Base-by-base conservation (phyloP, 2,797 vertebrate species). In the Hyperoplus lanceolatus region DNA sequence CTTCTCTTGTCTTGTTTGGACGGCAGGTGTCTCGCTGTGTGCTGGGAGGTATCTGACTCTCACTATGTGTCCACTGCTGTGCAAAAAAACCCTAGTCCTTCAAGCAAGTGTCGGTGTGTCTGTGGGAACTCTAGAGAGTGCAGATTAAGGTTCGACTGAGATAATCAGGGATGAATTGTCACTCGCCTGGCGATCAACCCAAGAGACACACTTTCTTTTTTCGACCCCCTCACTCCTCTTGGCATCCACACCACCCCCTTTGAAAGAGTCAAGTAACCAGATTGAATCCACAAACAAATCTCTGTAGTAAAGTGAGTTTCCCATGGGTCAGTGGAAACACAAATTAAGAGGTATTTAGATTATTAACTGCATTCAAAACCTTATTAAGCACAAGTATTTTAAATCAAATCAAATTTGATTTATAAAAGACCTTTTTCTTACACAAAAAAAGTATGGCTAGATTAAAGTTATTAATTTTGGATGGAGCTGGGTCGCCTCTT, bases 11-110 rank as follows among this genome's bases (percentile, higher is more conserved):
- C 59, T 73, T 79, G 76, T 75, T 84, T 70, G 62, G 73, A 62
- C 29, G 57, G 77, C 83, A 86, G 85, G 87, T 83, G 87, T 84
- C 83, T 87, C 16, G 15, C 80, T 85, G 86, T 62, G 81, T 77
- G 69, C 77, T 79, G 70, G 8, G 38, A 80, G 68, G 68, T 82
- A 80, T 86, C 60, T 60, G 73, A 63, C 63, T 80, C 80, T 61
- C 42, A 64, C 74, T 82, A 78, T 55, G 73, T 42, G 73, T 71
- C 65, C 14, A 66, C 62, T 46, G 78, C 78, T 85, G 86, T 49
- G 84, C 78, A 58, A 45, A 58, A 45, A 79, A 51, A 51, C 60
- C 56, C 56, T 57, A 39, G 73, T 61, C 63, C 79, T 58, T 60
- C 70, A 70, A 76, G 54, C 57, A 43, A 39, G 59, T 67, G 68